A percentile compares a stretch with the other conserved stretches of the same genome.
Conservation (phyloP, 2,113 vertebrate genomes). For the Solea senegalensis region DNA sequence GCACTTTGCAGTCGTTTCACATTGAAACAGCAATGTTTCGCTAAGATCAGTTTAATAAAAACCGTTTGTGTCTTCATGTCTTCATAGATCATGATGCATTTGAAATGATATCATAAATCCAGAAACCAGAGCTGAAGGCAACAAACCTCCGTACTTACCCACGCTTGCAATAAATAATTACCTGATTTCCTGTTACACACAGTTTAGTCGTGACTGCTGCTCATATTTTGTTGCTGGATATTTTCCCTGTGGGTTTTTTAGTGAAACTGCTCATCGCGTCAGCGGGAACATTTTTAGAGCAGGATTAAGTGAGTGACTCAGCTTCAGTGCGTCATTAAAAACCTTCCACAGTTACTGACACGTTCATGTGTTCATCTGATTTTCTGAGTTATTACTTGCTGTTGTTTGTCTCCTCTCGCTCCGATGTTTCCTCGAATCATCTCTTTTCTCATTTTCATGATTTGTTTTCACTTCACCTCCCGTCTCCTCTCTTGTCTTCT, state of each 20-base stretch:
- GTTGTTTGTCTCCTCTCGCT: neutral
- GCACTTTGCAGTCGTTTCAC: too few relatives aligned
- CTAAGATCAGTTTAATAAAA: too few relatives aligned
- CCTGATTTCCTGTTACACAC: too few relatives aligned
- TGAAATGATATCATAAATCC: too few relatives aligned
- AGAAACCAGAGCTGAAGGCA: too few relatives aligned
- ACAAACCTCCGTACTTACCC: too few relatives aligned
- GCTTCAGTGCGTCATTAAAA: constrained; percentile 17
- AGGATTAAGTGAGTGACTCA: constrained; percentile 21
- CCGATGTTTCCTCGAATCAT: neutral
- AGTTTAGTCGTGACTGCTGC: too few relatives aligned
- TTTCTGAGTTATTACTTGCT: neutral
- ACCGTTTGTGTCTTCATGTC: too few relatives aligned
- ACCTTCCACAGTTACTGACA: constrained; percentile 3
- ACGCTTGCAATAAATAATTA: too few relatives aligned
- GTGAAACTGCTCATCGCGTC: neutral
- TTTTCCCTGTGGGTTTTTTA: neutral
- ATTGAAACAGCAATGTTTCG: too few relatives aligned
- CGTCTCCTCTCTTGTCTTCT: neutral
- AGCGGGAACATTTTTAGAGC: constrained; percentile 17
- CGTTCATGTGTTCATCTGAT: constrained; percentile 17
- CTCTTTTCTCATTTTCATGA: neutral
- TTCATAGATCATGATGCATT: too few relatives aligned
- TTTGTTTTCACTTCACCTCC: neutral
- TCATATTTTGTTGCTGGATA: neutral